Evolutionary conservation across 2,888 invertebrate species (phyloP).

Genomic region (Diadegma fenestrale): DNA sequence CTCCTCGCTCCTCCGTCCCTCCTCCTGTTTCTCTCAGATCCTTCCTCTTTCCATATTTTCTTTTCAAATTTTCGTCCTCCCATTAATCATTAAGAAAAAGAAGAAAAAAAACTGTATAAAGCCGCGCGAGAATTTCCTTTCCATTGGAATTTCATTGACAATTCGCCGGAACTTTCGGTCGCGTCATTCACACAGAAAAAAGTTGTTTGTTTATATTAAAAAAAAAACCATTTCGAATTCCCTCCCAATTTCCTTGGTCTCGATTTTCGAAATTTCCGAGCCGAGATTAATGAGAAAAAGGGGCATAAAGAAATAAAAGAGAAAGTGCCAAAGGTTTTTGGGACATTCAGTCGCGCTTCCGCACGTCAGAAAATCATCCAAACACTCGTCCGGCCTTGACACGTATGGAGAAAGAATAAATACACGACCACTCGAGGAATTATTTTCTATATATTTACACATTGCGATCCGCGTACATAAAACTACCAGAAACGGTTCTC

Average conservation of each 20-base stretch:
- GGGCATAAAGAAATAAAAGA: constrained; percentile 9
- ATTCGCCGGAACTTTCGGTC: not conserved
- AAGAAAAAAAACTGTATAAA: not conserved
- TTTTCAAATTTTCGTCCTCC: not conserved
- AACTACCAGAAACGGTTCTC: constrained; percentile 38
- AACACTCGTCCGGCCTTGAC: constrained; percentile 66
- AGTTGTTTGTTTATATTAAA: not conserved
- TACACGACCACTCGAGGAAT: constrained; percentile 58
- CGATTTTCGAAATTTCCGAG: not conserved
- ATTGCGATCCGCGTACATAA: not conserved
- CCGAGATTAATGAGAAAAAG: not conserved
- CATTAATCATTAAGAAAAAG: not conserved
- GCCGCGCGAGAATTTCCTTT: not conserved
- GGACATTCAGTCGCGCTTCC: constrained; percentile 47
- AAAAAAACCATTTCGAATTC: no score
- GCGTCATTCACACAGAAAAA: no score
- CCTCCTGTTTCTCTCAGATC: not conserved
- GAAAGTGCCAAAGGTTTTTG: constrained; percentile 21
- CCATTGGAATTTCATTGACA: not conserved
- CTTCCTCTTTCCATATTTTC: constrained; percentile 1
- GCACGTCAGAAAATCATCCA: constrained; percentile 33
- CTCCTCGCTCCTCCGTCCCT: not conserved
- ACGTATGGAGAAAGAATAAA: constrained; percentile 66
- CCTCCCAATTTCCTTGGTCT: no score
- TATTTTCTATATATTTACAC: not conserved